Percentiles rank a stretch among this genome's conserved stretches.
These are phyloP conservation scores for Rhynchotus rufescens DNA, from an alignment of 2,797 vertebrate genomes.

Conservation along the genomic window DNA sequence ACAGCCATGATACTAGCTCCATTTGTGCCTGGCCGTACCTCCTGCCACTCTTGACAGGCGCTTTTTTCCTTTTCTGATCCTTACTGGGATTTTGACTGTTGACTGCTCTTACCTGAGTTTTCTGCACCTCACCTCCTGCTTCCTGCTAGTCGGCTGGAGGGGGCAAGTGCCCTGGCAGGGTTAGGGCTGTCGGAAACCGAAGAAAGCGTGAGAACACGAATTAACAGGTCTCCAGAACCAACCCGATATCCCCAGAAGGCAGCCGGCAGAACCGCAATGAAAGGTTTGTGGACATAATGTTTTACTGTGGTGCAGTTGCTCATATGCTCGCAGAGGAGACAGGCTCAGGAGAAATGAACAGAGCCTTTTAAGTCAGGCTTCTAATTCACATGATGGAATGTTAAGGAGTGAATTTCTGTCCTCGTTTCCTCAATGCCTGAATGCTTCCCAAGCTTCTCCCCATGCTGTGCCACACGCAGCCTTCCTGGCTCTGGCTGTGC, in stretches of 20 bases:
- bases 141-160: not conserved
- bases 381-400: not conserved
- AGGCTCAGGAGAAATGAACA: not conserved
- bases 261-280: not conserved
- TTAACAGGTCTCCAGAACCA: not conserved
- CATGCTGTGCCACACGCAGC: not conserved
- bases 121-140: not conserved
- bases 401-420: rapidly evolving
- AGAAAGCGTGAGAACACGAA: not conserved
- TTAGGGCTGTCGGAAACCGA: not conserved
- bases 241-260: not conserved
- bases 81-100: not conserved
- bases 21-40: not conserved
- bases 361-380: not conserved
- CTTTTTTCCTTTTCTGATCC: not conserved
- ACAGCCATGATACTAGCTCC: too few species aligned
- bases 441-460: not conserved
- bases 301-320: not conserved
- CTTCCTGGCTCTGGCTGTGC: not conserved
- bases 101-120: not conserved
- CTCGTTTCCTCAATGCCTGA: not conserved
- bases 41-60: too few species aligned
- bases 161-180: rapidly evolving
- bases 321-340: not conserved
- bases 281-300: rapidly evolving